Base-by-base conservation (phyloP, 2,113 vertebrate genomes). In the Lampris megalopsis region DNA sequence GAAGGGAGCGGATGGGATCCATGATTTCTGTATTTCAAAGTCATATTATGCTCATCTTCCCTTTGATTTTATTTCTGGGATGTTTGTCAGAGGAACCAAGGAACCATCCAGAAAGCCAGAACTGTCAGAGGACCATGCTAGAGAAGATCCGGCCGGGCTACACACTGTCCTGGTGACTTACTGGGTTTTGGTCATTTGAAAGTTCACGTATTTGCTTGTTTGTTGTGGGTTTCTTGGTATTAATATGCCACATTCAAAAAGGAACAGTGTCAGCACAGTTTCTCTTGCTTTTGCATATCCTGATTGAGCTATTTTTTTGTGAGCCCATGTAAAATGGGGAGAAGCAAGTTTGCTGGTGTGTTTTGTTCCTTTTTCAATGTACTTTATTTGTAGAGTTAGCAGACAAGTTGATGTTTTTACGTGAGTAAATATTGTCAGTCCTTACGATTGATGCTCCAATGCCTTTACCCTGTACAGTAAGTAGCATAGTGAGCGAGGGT, bases 291-390 rank as follows among this genome's bases (percentile, higher is more conserved):
- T 74, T 81, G 37, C 47, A 66, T 42, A 36, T 24, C 49, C 43
- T 48, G 50, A 83, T 77, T 9, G 38, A 13, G 10, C 13, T 13
- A 71, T 79, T 76, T 71, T n/a, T 36, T 41, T 11, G 37, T 60
- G 67, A 77, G 81, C 63, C 69, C 73, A 48, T 67, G 71, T 73
- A 86, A 87, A 86, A 77, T 84, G 84, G 82, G 75, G 63, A 76
- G 84, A 79, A 42, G 50, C 50, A 83, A 68, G 61, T 74, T 50
- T 9, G 73, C 57, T 50, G 66, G 56, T 57, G 68, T 77, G 66
- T 81, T 80, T 68, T 58, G 79, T 75, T 78, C 61, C 53, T 79
- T 68, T 45, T 45, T 45, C 43, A 45, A 45, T 45, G 43, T 7
- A 53, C 8, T 52, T 52, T 35, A 57, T 77, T 74, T 83, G 73